phyloP scores from a whole-genome alignment of 2,113 vertebrate genomes.

The Taxidea taxus region DNA sequence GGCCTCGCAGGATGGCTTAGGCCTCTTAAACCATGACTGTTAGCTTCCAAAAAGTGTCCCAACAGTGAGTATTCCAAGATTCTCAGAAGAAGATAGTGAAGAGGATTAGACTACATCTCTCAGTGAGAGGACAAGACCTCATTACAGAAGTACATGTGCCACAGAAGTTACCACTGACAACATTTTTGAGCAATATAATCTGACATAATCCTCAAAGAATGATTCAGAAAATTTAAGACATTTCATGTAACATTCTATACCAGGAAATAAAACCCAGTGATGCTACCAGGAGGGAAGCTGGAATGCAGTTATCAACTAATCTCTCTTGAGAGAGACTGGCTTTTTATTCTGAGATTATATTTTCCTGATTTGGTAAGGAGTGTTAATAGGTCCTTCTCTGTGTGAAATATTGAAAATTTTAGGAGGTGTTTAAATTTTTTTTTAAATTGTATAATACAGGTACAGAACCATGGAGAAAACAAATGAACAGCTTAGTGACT shows the following conservation, averaged over 20 bases:
- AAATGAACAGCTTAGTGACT: neutral
- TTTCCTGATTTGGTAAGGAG: neutral
- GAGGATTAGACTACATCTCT: neutral
- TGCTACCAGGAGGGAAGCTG: no score
- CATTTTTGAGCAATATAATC: neutral
- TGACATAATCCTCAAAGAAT: neutral
- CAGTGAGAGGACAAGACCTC: neutral
- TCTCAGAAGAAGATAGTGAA: neutral
- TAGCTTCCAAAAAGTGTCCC: neutral
- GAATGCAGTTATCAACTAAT: neutral
- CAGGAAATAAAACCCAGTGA: neutral
- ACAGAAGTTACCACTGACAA: neutral
- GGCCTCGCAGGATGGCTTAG: rapidly evolving
- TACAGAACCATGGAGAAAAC: neutral
- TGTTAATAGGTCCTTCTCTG: neutral
- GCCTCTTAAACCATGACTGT: neutral
- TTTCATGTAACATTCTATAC: neutral
- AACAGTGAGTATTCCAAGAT: neutral
- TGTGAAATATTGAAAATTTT: neutral
- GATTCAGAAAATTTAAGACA: neutral
- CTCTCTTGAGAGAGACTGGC: neutral
- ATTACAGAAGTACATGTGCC: neutral
- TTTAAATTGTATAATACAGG: neutral
- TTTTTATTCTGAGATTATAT: neutral
- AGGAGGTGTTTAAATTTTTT: neutral